These are phyloP conservation scores for Drosophila biarmipes DNA, from an alignment of 1,140 invertebrate genomes.

Conservation along the genomic window DNA sequence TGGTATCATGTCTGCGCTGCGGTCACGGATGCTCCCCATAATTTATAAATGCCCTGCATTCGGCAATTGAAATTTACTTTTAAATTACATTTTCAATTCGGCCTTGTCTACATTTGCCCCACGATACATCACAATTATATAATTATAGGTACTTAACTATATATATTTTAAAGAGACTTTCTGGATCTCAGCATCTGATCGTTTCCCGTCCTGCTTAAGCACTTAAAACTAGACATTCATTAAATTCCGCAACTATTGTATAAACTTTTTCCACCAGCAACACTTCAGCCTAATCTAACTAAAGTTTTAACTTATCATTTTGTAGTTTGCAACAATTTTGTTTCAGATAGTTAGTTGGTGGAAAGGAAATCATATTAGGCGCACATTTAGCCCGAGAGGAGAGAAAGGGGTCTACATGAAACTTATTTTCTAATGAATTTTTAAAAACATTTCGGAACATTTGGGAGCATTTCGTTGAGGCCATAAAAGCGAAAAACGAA, in stretches of 20 bases:
- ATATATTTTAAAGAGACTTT: too few species aligned
- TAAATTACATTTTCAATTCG: constrained; percentile 48
- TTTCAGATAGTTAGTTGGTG: constrained; percentile 17
- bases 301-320: constrained; percentile 64
- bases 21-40: constrained; percentile 19
- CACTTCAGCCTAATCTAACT: constrained; percentile 29
- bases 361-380: constrained; percentile 62
- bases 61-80: constrained; percentile 74
- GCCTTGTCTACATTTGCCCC: constrained; percentile 30
- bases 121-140: too few species aligned
- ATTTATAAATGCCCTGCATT: constrained; percentile 52
- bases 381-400: constrained; percentile 39
- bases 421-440: constrained; percentile 74
- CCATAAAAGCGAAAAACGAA: constrained; percentile 57
- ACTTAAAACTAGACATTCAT: neutral
- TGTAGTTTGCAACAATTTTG: constrained; percentile 50
- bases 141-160: too few species aligned
- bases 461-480: constrained; percentile 50
- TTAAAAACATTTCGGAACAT: constrained; percentile 74
- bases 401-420: constrained; percentile 4
- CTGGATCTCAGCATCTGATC: too few species aligned
- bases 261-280: neutral
- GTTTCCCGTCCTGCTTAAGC: neutral
- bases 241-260: neutral
- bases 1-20: constrained; percentile 54